Percentiles rank a stretch among this genome's conserved stretches.
phyloP scores from a whole-genome alignment of 2,113 vertebrate genomes.

The Pedetes capensis region DNA sequence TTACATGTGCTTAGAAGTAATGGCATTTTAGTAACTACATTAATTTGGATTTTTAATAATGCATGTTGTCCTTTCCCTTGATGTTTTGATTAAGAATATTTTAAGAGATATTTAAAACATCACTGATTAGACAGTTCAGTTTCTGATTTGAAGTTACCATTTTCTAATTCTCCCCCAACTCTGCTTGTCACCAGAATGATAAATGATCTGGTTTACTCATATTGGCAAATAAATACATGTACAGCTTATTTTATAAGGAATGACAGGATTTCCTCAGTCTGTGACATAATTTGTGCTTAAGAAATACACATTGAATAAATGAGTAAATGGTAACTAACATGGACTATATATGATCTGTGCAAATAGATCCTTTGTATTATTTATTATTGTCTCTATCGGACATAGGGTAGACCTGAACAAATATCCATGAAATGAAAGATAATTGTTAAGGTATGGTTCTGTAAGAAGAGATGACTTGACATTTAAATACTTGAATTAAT shows the following conservation, averaged over 20 bases:
- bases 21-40: background rate
- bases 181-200: background rate
- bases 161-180: background rate
- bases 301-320: background rate
- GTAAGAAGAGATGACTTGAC: background rate
- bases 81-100: conserved; percentile 7
- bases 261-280: background rate
- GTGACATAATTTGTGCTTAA: background rate
- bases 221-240: background rate
- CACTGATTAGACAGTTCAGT: background rate
- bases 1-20: background rate
- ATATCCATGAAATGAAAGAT: background rate
- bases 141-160: background rate
- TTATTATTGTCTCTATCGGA: background rate
- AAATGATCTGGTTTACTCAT: background rate
- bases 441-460: background rate
- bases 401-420: background rate
- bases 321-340: background rate
- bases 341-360: background rate
- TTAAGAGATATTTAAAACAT: background rate
- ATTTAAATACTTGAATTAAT: background rate
- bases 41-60: conserved; percentile 28
- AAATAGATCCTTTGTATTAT: background rate
- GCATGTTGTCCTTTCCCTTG: background rate
- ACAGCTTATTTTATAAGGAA: background rate